Conservation (phyloP, 2,888 invertebrate species). For the Meghimatium bilineatum region DNA sequence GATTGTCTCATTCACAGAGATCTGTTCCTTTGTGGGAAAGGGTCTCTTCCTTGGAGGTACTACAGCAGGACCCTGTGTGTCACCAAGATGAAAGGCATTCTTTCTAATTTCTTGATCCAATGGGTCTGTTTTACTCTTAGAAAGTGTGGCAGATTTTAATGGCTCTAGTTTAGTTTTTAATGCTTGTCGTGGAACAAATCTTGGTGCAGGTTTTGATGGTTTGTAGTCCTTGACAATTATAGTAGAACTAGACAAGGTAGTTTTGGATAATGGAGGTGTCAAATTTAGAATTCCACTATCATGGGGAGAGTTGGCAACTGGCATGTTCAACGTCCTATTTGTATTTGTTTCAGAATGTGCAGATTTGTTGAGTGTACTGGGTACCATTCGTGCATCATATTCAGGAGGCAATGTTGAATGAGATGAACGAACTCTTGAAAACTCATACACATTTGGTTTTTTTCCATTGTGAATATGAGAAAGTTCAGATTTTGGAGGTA, state of each 20-base stretch:
- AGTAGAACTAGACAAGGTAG: slow-evolving; percentile 11
- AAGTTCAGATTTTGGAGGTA: slow-evolving; percentile 11
- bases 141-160: not conserved
- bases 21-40: slow-evolving; percentile 51
- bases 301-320: not conserved
- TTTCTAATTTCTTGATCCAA: slow-evolving; percentile 58
- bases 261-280: not conserved
- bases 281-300: not conserved
- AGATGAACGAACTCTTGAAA: slow-evolving; percentile 63
- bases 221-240: slow-evolving; percentile 59
- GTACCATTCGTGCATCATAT: slow-evolving; percentile 58
- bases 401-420: slow-evolving; percentile 62
- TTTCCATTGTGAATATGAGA: not conserved
- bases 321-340: not conserved
- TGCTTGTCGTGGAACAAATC: slow-evolving; percentile 69
- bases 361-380: not conserved
- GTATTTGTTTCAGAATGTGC: not conserved
- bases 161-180: slow-evolving; percentile 42
- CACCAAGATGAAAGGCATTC: slow-evolving; percentile 65
- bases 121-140: slow-evolving; percentile 45
- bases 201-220: slow-evolving; percentile 56
- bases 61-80: slow-evolving; percentile 61
- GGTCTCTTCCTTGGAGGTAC: slow-evolving; percentile 40
- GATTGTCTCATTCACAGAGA: slow-evolving; percentile 62
- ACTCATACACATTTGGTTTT: slow-evolving; percentile 52